Evolutionary conservation across 2,113 vertebrate genomes (phyloP).

Genomic region (Electrona antarctica): DNA sequence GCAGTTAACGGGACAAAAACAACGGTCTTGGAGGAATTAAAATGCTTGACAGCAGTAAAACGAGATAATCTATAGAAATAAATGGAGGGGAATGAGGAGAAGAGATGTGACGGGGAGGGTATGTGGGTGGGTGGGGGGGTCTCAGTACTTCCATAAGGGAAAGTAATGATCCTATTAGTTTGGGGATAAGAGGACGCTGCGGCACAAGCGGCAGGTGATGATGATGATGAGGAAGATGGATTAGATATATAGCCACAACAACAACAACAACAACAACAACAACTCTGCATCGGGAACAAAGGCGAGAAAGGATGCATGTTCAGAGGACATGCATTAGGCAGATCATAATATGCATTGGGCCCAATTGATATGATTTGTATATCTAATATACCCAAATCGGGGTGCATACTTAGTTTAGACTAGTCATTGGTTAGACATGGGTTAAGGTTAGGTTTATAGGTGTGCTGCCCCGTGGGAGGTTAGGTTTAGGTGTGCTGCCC

Average conservation of each 20-base stretch:
- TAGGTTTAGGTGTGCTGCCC: no score
- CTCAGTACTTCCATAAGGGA: background rate
- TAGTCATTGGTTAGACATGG: no score
- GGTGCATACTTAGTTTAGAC: no score
- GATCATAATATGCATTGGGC: no score
- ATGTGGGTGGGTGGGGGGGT: conserved; percentile 2
- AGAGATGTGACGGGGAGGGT: background rate
- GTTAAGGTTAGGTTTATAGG: no score
- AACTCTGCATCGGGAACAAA: background rate
- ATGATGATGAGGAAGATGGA: conserved; percentile 83
- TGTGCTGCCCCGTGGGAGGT: no score
- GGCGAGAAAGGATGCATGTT: background rate
- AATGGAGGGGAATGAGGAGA: conserved; percentile 80
- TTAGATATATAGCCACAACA: conserved; percentile 24
- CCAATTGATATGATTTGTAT: no score
- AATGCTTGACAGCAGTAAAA: conserved; percentile 88
- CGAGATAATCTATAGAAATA: conserved; percentile 90
- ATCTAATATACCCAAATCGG: no score
- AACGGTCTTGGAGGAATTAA: conserved; percentile 88
- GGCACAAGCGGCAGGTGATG: conserved; percentile 77
- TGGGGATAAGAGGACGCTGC: conserved; percentile 76
- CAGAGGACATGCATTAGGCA: no score
- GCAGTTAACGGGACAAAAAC: conserved; percentile 80
- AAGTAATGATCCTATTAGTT: conserved; percentile 79
- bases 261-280: background rate